A percentile compares a stretch with the other conserved stretches of the same genome.
phyloP scores from a whole-genome alignment of 2,113 vertebrate species.

The Egretta garzetta region DNA sequence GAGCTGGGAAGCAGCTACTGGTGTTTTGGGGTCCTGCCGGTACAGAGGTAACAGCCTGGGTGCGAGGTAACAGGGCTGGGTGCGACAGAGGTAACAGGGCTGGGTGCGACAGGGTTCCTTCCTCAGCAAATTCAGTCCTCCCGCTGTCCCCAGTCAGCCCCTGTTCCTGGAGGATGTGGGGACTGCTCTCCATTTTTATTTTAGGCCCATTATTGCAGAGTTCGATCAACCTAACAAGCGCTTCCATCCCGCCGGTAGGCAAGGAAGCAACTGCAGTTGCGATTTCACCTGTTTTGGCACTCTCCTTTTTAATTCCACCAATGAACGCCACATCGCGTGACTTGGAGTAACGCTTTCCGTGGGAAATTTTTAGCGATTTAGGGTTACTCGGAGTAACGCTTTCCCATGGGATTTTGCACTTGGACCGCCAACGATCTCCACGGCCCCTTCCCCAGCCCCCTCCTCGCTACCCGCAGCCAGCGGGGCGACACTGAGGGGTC shows the following conservation, averaged over 20 bases:
- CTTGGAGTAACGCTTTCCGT: no score
- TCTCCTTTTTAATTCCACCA: background rate
- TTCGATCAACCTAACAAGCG: background rate
- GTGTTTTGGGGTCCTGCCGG: background rate
- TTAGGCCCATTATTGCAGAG: background rate
- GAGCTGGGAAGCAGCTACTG: background rate
- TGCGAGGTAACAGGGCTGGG: no score
- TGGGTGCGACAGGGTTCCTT: background rate
- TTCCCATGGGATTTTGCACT: no score
- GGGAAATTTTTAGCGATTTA: no score
- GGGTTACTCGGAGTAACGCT: no score
- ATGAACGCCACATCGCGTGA: rapidly evolving
- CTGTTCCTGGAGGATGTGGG: rapidly evolving
- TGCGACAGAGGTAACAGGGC: no score
- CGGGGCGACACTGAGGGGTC: background rate
- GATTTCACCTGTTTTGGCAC: background rate
- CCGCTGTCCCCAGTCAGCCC: background rate
- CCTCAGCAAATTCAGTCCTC: no score
- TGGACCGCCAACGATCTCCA: rapidly evolving
- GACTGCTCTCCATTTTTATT: background rate
- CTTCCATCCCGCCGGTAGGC: background rate
- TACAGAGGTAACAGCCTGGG: background rate
- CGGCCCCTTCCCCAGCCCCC: rapidly evolving
- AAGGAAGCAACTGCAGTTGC: background rate
- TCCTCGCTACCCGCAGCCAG: background rate